These are phyloP conservation scores for Periplaneta americana DNA, from an alignment of 1,140 invertebrate genomes.

Conservation along the genomic window DNA sequence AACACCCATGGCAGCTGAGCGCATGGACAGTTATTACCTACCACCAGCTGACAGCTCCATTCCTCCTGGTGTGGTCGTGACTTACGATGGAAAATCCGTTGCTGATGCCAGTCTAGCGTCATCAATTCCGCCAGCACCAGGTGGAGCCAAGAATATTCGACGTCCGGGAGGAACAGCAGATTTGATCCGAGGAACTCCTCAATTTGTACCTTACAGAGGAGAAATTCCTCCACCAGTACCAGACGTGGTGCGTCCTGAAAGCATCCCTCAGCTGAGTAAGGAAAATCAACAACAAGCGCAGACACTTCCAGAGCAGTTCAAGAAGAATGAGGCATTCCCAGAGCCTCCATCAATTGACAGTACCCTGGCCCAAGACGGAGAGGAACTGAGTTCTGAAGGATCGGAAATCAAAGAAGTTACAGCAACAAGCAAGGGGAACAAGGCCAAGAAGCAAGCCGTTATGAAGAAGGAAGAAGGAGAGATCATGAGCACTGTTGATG, in stretches of 20 bases:
- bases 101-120: constrained; percentile 54
- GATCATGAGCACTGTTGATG: not conserved
- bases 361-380: constrained; percentile 22
- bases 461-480: constrained; percentile 18
- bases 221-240: constrained; percentile 54
- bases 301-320: not conserved
- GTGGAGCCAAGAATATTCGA: constrained; percentile 28
- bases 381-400: constrained; percentile 14
- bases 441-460: constrained; percentile 18
- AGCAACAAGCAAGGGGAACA: constrained; percentile 8
- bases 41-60: constrained; percentile 44
- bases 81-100: constrained; percentile 66
- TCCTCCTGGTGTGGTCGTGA: constrained; percentile 39
- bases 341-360: constrained; percentile 18
- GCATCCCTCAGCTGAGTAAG: constrained; percentile 28
- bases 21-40: constrained; percentile 60
- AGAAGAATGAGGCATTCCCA: constrained; percentile 6
- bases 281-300: constrained; percentile 25
- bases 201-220: constrained; percentile 63
- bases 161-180: constrained; percentile 45
- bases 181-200: constrained; percentile 54
- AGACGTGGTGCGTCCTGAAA: constrained; percentile 30
- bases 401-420: constrained; percentile 21
- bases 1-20: constrained; percentile 62
- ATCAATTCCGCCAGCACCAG: constrained; percentile 36